These are phyloP conservation scores for Boulengerochromis microlepis DNA, from an alignment of 2,113 vertebrate genomes.

Conservation along the genomic window DNA sequence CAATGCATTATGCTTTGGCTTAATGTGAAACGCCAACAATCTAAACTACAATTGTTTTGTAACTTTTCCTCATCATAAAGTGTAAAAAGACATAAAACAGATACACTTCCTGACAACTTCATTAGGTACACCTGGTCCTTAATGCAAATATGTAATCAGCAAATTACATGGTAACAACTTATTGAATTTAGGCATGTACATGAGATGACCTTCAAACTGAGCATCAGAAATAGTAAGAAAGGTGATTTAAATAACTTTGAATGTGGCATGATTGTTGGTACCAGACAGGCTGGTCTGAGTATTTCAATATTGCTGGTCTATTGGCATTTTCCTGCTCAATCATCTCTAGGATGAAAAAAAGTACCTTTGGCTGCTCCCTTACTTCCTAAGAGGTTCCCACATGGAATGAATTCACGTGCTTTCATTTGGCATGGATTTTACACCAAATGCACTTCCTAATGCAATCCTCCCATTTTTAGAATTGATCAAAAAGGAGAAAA, in stretches of 20 bases:
- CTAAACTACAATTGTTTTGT: background rate
- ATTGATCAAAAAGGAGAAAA: background rate
- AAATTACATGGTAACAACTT: background rate
- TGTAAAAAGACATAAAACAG: background rate
- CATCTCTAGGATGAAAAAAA: background rate
- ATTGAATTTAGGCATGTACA: background rate
- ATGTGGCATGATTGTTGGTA: background rate
- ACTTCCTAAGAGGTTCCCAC: background rate
- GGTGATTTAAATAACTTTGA: background rate
- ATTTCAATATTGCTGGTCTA: background rate
- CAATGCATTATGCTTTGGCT: background rate
- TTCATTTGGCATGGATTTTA: background rate
- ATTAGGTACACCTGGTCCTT: background rate
- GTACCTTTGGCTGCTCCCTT: background rate
- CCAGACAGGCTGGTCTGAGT: background rate
- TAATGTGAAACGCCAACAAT: background rate
- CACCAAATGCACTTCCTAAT: background rate
- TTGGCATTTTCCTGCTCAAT: background rate
- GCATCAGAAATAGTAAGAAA: background rate
- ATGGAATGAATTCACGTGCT: background rate
- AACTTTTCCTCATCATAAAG: background rate
- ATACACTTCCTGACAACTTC: background rate
- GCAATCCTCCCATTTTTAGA: background rate
- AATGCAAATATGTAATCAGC: background rate
- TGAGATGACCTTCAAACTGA: background rate